Percentiles rank a stretch among this genome's conserved stretches.
Evolutionary conservation across 2,888 invertebrate species (phyloP).

Genomic region (Noctuana brunneofusca): DNA sequence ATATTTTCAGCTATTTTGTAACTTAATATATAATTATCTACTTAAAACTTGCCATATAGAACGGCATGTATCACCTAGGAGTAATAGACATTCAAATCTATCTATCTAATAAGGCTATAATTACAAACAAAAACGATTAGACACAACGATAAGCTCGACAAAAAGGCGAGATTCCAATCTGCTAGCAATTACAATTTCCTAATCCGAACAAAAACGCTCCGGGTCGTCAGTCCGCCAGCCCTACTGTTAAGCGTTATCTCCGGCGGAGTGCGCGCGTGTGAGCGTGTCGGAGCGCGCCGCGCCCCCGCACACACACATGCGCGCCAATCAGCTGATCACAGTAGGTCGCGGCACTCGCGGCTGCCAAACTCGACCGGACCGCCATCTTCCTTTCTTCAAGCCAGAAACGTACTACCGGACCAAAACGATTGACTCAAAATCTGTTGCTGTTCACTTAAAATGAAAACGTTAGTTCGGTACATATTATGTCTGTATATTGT

Average conservation of each 20-base stretch:
- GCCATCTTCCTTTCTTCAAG: conserved; percentile 31
- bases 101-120: not conserved
- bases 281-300: conserved; percentile 44
- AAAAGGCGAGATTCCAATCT: not conserved
- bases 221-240: conserved; percentile 28
- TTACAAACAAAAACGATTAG: not conserved
- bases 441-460: too few species aligned
- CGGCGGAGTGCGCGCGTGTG: conserved; percentile 50
- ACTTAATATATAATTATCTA: too few species aligned
- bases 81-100: not conserved
- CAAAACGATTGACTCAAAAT: not conserved
- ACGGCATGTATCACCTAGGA: too few species aligned
- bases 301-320: conserved; percentile 49
- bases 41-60: too few species aligned
- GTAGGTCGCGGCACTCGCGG: conserved; percentile 42
- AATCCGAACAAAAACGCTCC: not conserved
- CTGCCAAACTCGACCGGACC: conserved; percentile 40
- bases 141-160: not conserved
- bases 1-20: too few species aligned
- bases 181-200: conserved; percentile 1
- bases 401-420: not conserved
- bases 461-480: not conserved
- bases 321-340: conserved; percentile 75
- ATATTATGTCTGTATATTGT: too few species aligned
- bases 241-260: conserved; percentile 41